phyloP scores from a whole-genome alignment of 2,888 invertebrate genomes.

The Lamellibrachia columna region DNA sequence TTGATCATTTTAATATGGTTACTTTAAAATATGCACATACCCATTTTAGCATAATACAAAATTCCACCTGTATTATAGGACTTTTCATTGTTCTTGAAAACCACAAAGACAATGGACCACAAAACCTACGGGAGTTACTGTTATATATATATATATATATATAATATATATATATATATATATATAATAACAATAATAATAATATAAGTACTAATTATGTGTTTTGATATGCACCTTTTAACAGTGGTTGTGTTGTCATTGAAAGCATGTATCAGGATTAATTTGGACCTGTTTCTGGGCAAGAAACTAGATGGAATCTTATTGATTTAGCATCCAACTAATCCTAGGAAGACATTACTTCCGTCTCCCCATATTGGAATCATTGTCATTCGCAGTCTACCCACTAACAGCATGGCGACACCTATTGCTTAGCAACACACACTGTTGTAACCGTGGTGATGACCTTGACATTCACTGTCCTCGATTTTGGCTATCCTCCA shows the following conservation, averaged over 20 bases:
- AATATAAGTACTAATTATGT: background rate
- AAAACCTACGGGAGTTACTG: no score
- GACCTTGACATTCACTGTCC: background rate
- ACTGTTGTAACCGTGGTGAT: background rate
- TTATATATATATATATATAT: slow-evolving; percentile 20
- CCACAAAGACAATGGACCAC: no score
- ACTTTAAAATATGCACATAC: background rate
- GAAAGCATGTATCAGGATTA: background rate
- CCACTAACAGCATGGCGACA: background rate
- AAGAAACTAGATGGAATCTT: background rate
- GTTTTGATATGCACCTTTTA: background rate
- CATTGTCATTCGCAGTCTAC: background rate
- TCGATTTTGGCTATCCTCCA: background rate
- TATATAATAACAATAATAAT: background rate
- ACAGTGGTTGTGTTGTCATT: background rate
- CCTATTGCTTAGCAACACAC: slow-evolving; percentile 9
- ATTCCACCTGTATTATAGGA: background rate
- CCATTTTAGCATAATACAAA: background rate
- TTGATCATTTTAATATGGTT: background rate
- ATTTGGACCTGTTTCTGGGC: background rate
- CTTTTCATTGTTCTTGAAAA: background rate
- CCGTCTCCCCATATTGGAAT: background rate
- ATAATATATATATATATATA: slow-evolving; percentile 7
- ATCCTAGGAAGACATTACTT: background rate
- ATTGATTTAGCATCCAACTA: background rate